These are phyloP conservation scores for Prolemur simus DNA, from an alignment of 2,113 vertebrate genomes.

Conservation along the genomic window DNA sequence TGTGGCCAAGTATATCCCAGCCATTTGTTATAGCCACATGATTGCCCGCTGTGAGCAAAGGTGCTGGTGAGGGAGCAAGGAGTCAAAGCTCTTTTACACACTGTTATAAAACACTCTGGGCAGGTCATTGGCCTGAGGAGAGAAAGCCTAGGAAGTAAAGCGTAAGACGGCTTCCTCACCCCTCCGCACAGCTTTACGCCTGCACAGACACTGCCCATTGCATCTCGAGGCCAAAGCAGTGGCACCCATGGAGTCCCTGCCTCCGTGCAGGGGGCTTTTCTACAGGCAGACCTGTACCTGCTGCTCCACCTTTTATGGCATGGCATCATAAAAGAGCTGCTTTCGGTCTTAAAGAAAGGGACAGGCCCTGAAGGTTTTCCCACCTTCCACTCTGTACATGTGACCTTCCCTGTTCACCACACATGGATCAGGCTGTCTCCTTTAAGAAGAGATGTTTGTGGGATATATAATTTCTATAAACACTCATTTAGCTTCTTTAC, in stretches of 20 bases:
- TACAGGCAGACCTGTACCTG: conserved; percentile 14
- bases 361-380: conserved; percentile 49
- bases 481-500: conserved; percentile 59
- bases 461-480: conserved; percentile 68
- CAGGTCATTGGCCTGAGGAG: not conserved
- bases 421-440: not conserved
- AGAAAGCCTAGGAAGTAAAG: not conserved
- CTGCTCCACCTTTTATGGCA: conserved; percentile 38
- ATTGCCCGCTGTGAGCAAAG: not conserved
- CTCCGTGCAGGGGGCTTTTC: not conserved
- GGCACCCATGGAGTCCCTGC: not conserved
- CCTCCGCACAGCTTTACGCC: not conserved
- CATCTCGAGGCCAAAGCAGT: not conserved
- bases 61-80: not conserved
- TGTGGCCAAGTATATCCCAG: not conserved
- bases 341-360: conserved; percentile 64
- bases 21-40: not conserved
- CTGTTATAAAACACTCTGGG: not conserved
- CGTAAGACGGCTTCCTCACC: not conserved
- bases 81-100: not conserved
- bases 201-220: too few relatives aligned
- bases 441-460: conserved; percentile 56
- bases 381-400: not conserved
- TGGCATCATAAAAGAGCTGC: conserved; percentile 62
- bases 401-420: not conserved